Evolutionary conservation across 1,140 invertebrate genomes (phyloP).

Genomic region (Lutraria rhynchaena): DNA sequence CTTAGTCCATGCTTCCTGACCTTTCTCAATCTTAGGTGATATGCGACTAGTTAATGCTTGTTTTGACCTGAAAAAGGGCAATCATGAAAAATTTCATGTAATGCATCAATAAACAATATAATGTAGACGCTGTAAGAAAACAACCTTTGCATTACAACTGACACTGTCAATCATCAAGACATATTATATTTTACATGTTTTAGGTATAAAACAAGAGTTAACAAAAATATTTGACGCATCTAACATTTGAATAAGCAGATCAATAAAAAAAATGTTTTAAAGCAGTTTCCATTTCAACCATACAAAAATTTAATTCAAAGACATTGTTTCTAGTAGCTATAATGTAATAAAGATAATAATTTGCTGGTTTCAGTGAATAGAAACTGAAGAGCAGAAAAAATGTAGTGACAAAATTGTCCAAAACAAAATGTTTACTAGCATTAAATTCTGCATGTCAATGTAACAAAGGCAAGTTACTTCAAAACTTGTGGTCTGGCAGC

Average conservation of each 20-base stretch:
- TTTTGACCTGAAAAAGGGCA: slow-evolving; percentile 7
- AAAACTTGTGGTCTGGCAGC: slow-evolving; percentile 42
- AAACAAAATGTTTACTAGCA: too few relatives aligned
- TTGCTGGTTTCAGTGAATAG: too few relatives aligned
- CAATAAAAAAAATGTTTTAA: not conserved
- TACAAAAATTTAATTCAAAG: too few relatives aligned
- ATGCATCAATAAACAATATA: too few relatives aligned
- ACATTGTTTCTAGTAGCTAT: too few relatives aligned
- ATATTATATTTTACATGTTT: not conserved
- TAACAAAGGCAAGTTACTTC: too few relatives aligned
- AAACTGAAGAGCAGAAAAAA: too few relatives aligned
- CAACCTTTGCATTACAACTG: not conserved
- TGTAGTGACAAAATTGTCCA: too few relatives aligned
- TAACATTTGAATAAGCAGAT: not conserved
- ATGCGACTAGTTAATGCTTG: not conserved
- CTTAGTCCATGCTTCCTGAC: not conserved
- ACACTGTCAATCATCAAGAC: not conserved
- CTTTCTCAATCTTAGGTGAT: slow-evolving; percentile 9
- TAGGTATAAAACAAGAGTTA: not conserved
- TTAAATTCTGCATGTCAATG: too few relatives aligned
- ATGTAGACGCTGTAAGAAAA: not conserved
- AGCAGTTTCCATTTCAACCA: too few relatives aligned
- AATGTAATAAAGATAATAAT: too few relatives aligned
- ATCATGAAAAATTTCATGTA: not conserved
- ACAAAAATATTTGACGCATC: not conserved